Conservation (phyloP, 2,888 invertebrate genomes). For the Caenorhabditis sp. region DNA sequence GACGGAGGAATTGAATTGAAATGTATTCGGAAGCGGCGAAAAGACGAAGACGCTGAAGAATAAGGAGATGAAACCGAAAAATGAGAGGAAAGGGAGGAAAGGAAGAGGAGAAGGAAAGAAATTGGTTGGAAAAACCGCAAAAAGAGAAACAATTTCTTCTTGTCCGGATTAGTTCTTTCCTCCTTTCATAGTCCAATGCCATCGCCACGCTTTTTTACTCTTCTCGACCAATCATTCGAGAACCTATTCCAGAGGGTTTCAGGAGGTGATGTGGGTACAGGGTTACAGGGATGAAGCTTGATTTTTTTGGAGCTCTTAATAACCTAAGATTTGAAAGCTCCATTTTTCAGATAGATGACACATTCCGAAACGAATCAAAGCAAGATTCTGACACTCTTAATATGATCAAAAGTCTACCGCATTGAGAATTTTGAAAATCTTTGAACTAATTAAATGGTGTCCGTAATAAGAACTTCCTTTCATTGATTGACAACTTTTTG, state of each 20-base stretch:
- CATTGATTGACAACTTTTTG: too few species aligned
- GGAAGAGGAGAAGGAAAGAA: constrained; percentile 30
- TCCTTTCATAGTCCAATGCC: constrained; percentile 14
- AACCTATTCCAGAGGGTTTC: background rate
- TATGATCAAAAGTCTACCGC: too few species aligned
- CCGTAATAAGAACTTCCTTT: too few species aligned
- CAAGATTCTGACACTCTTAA: too few species aligned
- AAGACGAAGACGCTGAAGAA: constrained; percentile 27
- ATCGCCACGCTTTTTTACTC: constrained; percentile 37
- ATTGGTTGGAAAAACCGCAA: constrained; percentile 58
- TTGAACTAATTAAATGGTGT: too few species aligned
- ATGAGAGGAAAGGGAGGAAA: constrained; percentile 20
- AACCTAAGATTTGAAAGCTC: too few species aligned
- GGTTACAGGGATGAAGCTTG: too few species aligned
- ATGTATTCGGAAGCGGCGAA: constrained; percentile 45
- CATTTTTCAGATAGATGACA: too few species aligned
- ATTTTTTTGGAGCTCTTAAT: too few species aligned
- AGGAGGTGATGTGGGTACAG: background rate
- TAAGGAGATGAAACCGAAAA: constrained; percentile 33
- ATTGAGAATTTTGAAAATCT: too few species aligned
- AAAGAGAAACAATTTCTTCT: constrained; percentile 58
- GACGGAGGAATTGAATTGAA: constrained; percentile 53
- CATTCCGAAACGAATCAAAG: too few species aligned
- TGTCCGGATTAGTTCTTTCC: constrained; percentile 46
- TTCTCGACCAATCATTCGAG: constrained; percentile 1